Evolutionary conservation across 35 echinoderm and acorn worm species (phyloP).

Genomic region (Apostichopus parvimensis): DNA sequence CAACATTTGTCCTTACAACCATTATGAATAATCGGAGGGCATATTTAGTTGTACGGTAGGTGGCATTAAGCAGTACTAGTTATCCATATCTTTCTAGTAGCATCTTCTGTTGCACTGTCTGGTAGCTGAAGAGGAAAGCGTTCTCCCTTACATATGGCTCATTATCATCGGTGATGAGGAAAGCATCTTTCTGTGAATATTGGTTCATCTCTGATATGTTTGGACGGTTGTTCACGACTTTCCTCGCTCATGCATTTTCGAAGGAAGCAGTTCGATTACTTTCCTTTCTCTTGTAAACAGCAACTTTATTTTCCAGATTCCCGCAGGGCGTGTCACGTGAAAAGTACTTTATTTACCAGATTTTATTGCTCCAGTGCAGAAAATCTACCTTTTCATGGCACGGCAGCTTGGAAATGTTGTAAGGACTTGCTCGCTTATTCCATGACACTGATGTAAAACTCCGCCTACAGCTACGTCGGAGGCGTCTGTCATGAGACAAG

Average conservation of each 20-base stretch:
- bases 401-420: neutral
- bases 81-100: neutral
- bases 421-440: neutral
- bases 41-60: conserved; percentile 1
- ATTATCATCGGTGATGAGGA: neutral
- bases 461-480: neutral
- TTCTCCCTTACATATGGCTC: neutral
- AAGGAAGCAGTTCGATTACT: neutral
- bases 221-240: neutral
- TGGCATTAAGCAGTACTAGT: neutral
- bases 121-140: neutral
- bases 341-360: neutral
- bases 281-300: neutral
- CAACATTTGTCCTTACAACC: neutral
- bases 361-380: neutral
- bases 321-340: too few species aligned
- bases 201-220: too few species aligned
- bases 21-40: conserved; percentile 7
- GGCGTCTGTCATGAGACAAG: neutral
- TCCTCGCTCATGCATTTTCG: neutral
- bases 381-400: neutral
- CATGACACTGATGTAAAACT: neutral
- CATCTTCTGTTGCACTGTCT: neutral
- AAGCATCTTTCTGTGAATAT: neutral
- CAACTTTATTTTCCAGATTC: neutral